These are phyloP conservation scores for Lysandra coridon DNA, from an alignment of 2,888 invertebrate genomes.

Conservation along the genomic window DNA sequence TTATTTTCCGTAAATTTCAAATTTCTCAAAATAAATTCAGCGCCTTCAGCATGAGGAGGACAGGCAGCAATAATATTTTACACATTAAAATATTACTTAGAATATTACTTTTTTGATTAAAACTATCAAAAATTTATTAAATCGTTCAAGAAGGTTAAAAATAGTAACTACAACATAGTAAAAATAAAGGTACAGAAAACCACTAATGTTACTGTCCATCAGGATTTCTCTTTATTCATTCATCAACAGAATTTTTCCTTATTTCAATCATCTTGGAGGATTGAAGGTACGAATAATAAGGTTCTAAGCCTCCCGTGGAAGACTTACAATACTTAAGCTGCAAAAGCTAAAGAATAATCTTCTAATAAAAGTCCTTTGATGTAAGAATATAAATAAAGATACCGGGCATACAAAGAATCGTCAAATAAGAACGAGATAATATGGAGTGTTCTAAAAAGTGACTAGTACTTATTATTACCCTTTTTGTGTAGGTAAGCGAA, in stretches of 20 bases:
- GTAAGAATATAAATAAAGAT: slow-evolving; percentile 27
- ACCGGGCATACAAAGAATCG: slow-evolving; percentile 25
- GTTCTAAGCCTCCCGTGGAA: not conserved
- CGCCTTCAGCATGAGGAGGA: too few relatives aligned
- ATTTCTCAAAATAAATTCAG: too few relatives aligned
- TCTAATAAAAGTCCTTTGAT: not conserved
- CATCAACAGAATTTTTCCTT: not conserved
- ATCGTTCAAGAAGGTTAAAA: too few relatives aligned
- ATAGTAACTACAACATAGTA: not conserved
- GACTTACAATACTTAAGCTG: slow-evolving; percentile 6
- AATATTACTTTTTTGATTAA: too few relatives aligned
- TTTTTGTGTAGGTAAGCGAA: not conserved
- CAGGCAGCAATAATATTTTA: too few relatives aligned
- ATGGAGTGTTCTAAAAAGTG: not conserved
- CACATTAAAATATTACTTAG: too few relatives aligned
- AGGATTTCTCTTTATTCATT: not conserved
- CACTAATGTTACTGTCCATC: not conserved
- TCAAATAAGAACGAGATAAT: slow-evolving; percentile 23
- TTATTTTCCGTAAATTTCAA: too few relatives aligned
- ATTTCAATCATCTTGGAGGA: not conserved
- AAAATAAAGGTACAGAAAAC: not conserved
- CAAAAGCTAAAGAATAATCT: slow-evolving; percentile 13
- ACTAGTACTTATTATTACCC: not conserved
- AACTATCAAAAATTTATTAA: too few relatives aligned
- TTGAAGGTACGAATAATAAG: not conserved